Evolutionary conservation across 2,113 vertebrate species (phyloP), one percentile per base, ranked within the genome.

Genomic region (Sapajus apella): DNA sequence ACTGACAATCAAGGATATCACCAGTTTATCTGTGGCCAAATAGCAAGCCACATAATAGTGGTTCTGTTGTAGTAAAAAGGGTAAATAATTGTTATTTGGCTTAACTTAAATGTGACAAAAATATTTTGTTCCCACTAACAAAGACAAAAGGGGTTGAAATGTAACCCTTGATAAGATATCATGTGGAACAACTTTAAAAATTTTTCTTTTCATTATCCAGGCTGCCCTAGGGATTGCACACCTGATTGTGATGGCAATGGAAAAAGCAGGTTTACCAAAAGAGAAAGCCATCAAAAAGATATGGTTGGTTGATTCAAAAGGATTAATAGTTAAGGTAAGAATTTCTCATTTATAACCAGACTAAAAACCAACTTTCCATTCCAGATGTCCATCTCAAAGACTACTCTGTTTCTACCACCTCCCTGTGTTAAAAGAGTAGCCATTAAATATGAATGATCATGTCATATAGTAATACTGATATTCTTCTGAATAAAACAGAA

Each of bases 271-370:
- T 2, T 97, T 99, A 52, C 32, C 99, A 2, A 98, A 97, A 93
- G 99, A 99, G 18, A 97, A 98, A 90, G 99, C 99, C 84, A 50
- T 99, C 84, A 99, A 98, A 97, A 99, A 99, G 97, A 99, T 99
- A 98, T 99, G 99, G 99, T 98, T 99, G 99, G 99, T 99, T 90
- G 99, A 99, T 98, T 99, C 99, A 0, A 99, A 99, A 97, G 99
- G 99, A 94, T 99, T 99, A 92, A 98, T 99, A 73, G 99, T 99
- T 81, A 99, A 99, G 99, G 99, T 99, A 98, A 97, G 95, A 82
- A 8, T 95, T 86, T 97, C 6, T 95, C 18, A 7, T 80, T 96
- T 45, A 87, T 86, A 94, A 58, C 35, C 30, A 76, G 8, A 82
- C 77, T 76, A 94, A 91, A 90, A 76, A 66, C 80, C 27, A 50